Conservation (phyloP, 1,140 invertebrate genomes). For the Drosophila sproati region DNA sequence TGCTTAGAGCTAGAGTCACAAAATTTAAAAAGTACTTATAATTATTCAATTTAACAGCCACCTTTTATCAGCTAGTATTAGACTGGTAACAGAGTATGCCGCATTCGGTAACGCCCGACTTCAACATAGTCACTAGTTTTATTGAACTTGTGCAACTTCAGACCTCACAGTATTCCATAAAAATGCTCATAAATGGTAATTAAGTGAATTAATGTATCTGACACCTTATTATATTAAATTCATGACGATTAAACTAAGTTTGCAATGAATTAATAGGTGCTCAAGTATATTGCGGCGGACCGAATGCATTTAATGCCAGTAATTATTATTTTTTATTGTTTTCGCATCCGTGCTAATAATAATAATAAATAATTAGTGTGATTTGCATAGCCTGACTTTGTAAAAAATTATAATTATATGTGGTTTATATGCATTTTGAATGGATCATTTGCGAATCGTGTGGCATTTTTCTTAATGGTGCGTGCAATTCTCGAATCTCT, state of each 20-base stretch:
- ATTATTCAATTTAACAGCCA: too few relatives aligned
- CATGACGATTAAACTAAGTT: not conserved
- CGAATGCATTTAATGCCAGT: conserved; percentile 20
- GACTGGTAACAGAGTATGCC: too few relatives aligned
- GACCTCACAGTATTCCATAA: too few relatives aligned
- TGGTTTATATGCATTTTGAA: conserved; percentile 20
- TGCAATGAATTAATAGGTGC: conserved; percentile 48
- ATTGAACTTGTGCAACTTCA: too few relatives aligned
- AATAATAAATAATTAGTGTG: conserved; percentile 11
- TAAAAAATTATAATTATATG: conserved; percentile 22
- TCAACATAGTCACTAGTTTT: too few relatives aligned
- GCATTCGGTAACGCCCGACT: too few relatives aligned
- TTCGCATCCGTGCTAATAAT: conserved; percentile 1
- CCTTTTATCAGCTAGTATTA: too few relatives aligned
- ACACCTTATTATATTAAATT: not conserved
- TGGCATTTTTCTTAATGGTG: conserved; percentile 60
- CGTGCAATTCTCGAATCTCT: conserved; percentile 31
- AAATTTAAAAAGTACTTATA: too few relatives aligned
- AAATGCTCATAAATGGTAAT: too few relatives aligned
- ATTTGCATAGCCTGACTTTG: conserved; percentile 17
- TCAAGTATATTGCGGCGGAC: conserved; percentile 38
- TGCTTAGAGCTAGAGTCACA: too few relatives aligned
- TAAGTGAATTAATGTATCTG: too few relatives aligned
- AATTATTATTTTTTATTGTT: conserved; percentile 4
- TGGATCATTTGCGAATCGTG: conserved; percentile 48